These are phyloP conservation scores for Magallana nippona DNA, from an alignment of 2,888 invertebrate genomes.

Conservation along the genomic window DNA sequence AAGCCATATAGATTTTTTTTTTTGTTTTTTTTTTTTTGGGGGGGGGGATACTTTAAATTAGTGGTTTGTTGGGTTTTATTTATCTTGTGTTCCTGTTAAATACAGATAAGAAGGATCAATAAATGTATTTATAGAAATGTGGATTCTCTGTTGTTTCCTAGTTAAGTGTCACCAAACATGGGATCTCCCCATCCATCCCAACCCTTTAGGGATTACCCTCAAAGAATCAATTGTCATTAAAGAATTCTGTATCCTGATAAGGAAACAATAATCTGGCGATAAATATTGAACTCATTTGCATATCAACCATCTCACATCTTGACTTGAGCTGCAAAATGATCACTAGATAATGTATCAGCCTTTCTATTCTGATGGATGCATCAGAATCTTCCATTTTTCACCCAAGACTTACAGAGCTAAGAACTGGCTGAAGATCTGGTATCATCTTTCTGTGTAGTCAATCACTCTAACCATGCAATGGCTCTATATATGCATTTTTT, in stretches of 20 bases:
- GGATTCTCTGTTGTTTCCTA: neutral
- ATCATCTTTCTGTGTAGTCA: neutral
- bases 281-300: constrained; percentile 8
- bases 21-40: neutral
- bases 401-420: neutral
- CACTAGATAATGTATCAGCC: neutral
- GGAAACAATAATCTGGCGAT: constrained; percentile 23
- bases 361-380: neutral
- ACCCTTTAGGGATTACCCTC: neutral
- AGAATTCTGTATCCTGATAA: constrained; percentile 25
- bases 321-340: constrained; percentile 6
- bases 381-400: neutral
- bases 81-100: neutral
- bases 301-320: constrained; percentile 5
- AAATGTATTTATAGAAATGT: neutral
- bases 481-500: neutral
- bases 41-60: too few species aligned
- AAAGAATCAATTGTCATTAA: constrained; percentile 24
- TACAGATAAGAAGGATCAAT: neutral
- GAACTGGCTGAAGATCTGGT: neutral
- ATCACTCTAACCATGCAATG: neutral
- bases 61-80: neutral
- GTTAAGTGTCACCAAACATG: constrained; percentile 25
- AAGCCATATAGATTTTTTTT: neutral
- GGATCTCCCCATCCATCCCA: neutral